Percentiles rank a stretch among this genome's conserved stretches.
phyloP scores from a whole-genome alignment of 2,888 invertebrate species.

The Morinoia aosen region DNA sequence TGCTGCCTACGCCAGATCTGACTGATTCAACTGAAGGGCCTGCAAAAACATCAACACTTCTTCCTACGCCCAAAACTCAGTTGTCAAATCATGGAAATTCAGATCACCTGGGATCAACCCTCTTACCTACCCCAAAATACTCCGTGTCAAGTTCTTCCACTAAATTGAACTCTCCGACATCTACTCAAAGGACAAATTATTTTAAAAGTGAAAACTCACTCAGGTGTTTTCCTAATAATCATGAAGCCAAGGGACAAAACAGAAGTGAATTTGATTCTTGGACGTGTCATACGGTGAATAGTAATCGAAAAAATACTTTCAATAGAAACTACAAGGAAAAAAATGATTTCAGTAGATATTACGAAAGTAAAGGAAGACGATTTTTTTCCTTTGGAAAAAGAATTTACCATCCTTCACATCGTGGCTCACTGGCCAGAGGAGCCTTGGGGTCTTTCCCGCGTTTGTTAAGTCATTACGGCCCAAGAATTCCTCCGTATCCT shows the following conservation, averaged over 20 bases:
- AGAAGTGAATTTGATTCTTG: conserved; percentile 22
- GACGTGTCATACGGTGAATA: background rate
- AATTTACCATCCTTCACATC: background rate
- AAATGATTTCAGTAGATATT: background rate
- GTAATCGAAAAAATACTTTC: background rate
- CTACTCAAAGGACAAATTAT: background rate
- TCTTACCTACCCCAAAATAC: conserved; percentile 12
- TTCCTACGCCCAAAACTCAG: conserved; percentile 26
- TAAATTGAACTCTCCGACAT: background rate
- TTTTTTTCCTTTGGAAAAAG: background rate
- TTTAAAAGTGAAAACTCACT: background rate
- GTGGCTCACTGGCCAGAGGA: background rate
- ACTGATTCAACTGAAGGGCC: background rate
- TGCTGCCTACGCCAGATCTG: background rate
- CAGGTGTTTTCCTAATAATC: background rate
- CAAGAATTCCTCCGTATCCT: conserved; percentile 29
- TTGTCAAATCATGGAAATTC: background rate
- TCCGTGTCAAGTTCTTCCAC: background rate
- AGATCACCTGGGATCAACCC: background rate
- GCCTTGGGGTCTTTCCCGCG: background rate
- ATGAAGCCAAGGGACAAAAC: background rate
- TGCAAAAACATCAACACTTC: conserved; percentile 19
- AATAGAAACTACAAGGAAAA: background rate
- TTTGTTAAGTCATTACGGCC: background rate
- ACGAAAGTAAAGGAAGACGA: background rate